A percentile compares a stretch with the other conserved stretches of the same genome.
Conservation (phyloP, 2,888 invertebrate genomes). For the Sicus ferrugineus region DNA sequence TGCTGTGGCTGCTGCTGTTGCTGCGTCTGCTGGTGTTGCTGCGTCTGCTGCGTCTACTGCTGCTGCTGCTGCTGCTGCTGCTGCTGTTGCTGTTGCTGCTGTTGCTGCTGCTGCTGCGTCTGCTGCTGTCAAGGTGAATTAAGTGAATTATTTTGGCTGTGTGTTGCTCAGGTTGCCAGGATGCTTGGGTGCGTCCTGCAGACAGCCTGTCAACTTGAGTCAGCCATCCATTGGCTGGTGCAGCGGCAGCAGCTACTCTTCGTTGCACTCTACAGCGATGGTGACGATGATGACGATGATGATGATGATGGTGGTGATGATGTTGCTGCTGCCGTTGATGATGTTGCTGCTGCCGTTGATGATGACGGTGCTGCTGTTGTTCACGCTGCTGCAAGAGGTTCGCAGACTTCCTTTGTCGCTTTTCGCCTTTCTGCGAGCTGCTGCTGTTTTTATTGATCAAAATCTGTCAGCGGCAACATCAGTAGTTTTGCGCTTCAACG, state of each 20-base stretch:
- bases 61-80: not conserved
- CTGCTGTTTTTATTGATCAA: constrained; percentile 11
- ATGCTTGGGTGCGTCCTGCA: constrained; percentile 4
- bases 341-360: constrained; percentile 2
- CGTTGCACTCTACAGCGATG: too few species aligned
- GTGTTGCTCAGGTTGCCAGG: not conserved
- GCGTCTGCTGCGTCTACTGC: too few species aligned
- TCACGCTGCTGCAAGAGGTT: not conserved
- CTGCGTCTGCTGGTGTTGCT: too few species aligned
- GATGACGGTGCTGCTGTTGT: not conserved
- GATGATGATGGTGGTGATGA: not conserved
- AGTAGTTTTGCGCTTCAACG: constrained; percentile 21
- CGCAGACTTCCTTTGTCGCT: not conserved
- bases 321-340: not conserved
- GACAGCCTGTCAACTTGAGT: constrained; percentile 9
- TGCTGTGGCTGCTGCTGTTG: too few species aligned
- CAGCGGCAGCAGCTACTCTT: too few species aligned
- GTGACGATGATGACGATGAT: not conserved
- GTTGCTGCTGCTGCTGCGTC: too few species aligned
- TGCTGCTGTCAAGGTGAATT: constrained; percentile 22
- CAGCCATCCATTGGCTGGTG: constrained; percentile 23
- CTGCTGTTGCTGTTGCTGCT: not conserved
- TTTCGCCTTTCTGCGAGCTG: not conserved
- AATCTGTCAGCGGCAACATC: constrained; percentile 28
- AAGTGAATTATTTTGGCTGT: constrained; percentile 12